Percentiles rank a stretch among this genome's conserved stretches.
phyloP scores from a whole-genome alignment of 1,140 invertebrate genomes.

The Listronotus oregonensis region DNA sequence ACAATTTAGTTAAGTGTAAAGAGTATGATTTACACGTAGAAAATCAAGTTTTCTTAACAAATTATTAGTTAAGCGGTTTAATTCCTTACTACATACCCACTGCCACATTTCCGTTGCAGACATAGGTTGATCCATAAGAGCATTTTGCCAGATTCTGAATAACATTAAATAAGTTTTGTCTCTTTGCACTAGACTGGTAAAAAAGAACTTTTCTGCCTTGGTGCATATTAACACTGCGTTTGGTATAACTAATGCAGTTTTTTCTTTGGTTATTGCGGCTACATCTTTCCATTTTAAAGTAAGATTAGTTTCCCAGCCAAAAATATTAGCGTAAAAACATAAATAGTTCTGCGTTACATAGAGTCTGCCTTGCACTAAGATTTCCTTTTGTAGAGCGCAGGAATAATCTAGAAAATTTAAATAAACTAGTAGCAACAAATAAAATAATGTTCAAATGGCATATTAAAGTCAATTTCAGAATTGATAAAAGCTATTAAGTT shows the following conservation, averaged over 20 bases:
- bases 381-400: slow-evolving; percentile 93
- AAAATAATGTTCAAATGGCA: no score
- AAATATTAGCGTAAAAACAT: slow-evolving; percentile 95
- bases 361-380: slow-evolving; percentile 87
- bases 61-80: no score
- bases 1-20: no score
- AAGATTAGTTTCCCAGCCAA: slow-evolving; percentile 89
- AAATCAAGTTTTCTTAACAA: no score
- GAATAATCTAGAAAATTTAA: slow-evolving; percentile 80
- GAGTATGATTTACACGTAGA: no score
- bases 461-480: no score
- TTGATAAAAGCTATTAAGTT: no score
- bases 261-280: slow-evolving; percentile 89
- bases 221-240: slow-evolving; percentile 91
- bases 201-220: slow-evolving; percentile 85
- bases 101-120: slow-evolving; percentile 87
- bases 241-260: slow-evolving; percentile 90
- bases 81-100: slow-evolving; percentile 62
- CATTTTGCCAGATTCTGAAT: slow-evolving; percentile 95
- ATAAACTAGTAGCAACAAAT: not conserved
- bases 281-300: slow-evolving; percentile 87
- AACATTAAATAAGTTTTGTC: slow-evolving; percentile 95
- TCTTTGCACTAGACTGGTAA: slow-evolving; percentile 88
- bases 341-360: slow-evolving; percentile 93
- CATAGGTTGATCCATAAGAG: slow-evolving; percentile 87